phyloP scores from a whole-genome alignment of 2,113 vertebrate genomes.

The Leuciscus idus region DNA sequence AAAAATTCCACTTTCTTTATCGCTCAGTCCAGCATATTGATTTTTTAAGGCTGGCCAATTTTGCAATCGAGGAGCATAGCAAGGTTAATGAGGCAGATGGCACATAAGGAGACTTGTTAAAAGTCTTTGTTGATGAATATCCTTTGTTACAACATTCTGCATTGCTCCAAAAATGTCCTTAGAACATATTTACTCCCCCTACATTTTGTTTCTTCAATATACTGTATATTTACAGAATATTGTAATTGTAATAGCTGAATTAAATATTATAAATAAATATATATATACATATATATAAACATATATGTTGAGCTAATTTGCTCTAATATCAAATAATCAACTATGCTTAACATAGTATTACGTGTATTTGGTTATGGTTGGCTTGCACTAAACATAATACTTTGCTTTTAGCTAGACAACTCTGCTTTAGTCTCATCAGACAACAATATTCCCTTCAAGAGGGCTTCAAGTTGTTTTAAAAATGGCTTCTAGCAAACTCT shows the following conservation, averaged over 20 bases:
- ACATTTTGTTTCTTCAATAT: neutral
- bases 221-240: neutral
- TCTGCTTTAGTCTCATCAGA: neutral
- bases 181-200: neutral
- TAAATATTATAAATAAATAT: too few species aligned
- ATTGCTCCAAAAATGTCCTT: neutral
- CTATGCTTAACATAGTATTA: neutral
- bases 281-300: too few species aligned
- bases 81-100: slow-evolving; percentile 33
- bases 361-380: neutral
- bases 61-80: slow-evolving; percentile 1
- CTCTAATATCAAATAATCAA: neutral
- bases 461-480: neutral
- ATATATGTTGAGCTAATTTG: neutral
- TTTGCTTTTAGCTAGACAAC: neutral
- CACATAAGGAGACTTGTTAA: slow-evolving; percentile 36
- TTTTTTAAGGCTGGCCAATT: slow-evolving; percentile 52
- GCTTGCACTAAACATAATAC: neutral
- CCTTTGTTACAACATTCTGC: slow-evolving; percentile 1
- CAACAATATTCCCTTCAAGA: neutral
- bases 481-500: neutral
- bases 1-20: slow-evolving; percentile 40
- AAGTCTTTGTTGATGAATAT: neutral
- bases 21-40: slow-evolving; percentile 31
- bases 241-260: too few species aligned